Base-by-base conservation (phyloP, 2,113 vertebrate species). In the Raja brachyura region DNA sequence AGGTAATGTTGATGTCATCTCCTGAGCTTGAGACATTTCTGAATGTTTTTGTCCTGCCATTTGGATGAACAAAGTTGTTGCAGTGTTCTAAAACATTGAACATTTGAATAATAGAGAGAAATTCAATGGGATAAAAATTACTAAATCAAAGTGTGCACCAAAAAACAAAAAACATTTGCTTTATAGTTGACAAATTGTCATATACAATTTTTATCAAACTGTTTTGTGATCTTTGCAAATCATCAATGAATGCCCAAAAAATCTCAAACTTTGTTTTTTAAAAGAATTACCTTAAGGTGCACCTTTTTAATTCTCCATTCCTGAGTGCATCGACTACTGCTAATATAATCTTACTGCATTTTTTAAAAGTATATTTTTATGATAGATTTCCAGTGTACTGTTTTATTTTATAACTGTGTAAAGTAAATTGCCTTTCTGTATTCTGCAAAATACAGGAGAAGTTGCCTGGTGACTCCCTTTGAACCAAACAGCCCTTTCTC, bases 1-100 rank as follows among this genome's bases (percentile, higher is more conserved):
- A 94, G 99, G 98, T 99, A 96, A 93, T 94, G 63, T 61, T 83
- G 79, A 28, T 70, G 63, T 73, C 63, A 11, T 48, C 70, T 31
- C n/a, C n/a, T 56, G 25, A 76, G 59, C 13, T 88, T 61, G 11
- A 16, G 28, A 88, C 59, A 63, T 85, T 93, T 93, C 16, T 93
- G 22, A 94, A 93, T 11, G 66, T 94, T 56, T 66, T 93, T 90
- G 74, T 93, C 0, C 93, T 22, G 88, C 93, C 33, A 5, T 93
- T 93, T 75, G n/a, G 14, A 86, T 73, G 7, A 39, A 54, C n/a
- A 1, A 77, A 13, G 33, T 54, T 18, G n/a, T 20, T 28, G 68
- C 93, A 9, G 93, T 14, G 93, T 25, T 94, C 93, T 70, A 33
- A 90, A 90, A 90, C 2, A 31, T 22, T 33, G 48, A 33, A 54